Base-by-base conservation (phyloP, 2,113 vertebrate species). In the Odocoileus virginianus region DNA sequence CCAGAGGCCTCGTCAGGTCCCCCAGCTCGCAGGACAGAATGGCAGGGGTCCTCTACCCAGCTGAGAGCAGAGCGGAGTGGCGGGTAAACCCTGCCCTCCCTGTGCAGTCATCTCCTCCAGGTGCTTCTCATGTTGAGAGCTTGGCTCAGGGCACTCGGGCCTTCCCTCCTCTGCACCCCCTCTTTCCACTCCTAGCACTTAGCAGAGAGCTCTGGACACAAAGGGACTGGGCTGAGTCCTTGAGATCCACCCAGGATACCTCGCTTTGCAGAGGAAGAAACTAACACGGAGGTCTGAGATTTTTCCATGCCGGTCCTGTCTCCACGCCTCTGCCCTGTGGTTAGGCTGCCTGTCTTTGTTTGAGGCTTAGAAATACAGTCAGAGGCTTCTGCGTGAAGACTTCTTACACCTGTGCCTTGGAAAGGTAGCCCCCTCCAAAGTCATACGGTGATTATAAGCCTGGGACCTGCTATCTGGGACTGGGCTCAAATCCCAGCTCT, bases 71-170 rank as follows among this genome's bases (percentile, higher is more conserved):
- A 93, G 89, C 3, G 11, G 43, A 54, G 12, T 19, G 30, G 40
- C 1, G 4, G 47, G 4, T 25, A 57, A 81, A 27, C 50, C 7
- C 45, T 6, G 78, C 45, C 50, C 0, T 33, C 28, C 28, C 28
- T 10, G 9, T 33, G 45, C 52, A 0, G 5, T 55, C 7, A 33
- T 88, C 61, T 61, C 67, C 9, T 86, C 50, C 74, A 25, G 61
- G 11, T 54, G 40, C 27, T 47, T 92, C 33, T 85, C 55, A 3
- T 52, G 40, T n/a, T 30, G 13, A 45, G 27, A 23, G 23, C 5
- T 3, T 1, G 40, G 47, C 55, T n/a, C 27, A 67, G 84, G 61
- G 9, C 28, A 52, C 30, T 67, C 3, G 1, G 0, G 1, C 15
- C 6, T 7, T 11, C 14, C 64, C 58, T 57, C 61, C 84, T 27